These are phyloP conservation scores for Drosophila nasuta DNA, from an alignment of 1,140 invertebrate species.

Conservation along the genomic window DNA sequence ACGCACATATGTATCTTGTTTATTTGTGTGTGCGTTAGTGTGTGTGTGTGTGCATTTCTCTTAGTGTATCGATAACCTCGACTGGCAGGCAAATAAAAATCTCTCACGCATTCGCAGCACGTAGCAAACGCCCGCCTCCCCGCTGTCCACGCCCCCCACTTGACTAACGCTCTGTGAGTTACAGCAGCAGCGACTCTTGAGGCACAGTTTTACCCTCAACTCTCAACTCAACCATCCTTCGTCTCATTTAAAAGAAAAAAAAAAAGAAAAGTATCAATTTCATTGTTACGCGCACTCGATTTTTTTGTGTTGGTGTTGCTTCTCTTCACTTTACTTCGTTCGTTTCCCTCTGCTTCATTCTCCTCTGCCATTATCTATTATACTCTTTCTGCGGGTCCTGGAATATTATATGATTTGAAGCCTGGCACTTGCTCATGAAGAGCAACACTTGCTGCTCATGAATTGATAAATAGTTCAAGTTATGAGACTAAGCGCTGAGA, in stretches of 20 bases:
- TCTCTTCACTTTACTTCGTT: neutral
- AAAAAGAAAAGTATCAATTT: slow-evolving; percentile 77
- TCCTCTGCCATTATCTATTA: slow-evolving; percentile 11
- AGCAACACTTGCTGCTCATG: neutral
- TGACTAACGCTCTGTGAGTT: slow-evolving; percentile 53
- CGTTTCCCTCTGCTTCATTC: slow-evolving; percentile 2
- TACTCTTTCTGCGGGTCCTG: slow-evolving; percentile 30
- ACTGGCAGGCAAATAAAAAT: slow-evolving; percentile 75
- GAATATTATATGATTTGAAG: slow-evolving; percentile 34
- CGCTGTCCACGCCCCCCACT: slow-evolving; percentile 51
- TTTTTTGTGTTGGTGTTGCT: slow-evolving; percentile 34
- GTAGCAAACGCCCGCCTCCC: slow-evolving; percentile 60
- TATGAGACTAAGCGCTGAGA: slow-evolving; percentile 2
- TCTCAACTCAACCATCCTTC: slow-evolving; percentile 10
- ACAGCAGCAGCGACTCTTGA: slow-evolving; percentile 61
- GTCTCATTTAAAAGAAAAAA: slow-evolving; percentile 67
- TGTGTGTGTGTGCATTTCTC: slow-evolving; percentile 33
- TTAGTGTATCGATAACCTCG: slow-evolving; percentile 68
- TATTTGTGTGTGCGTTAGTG: slow-evolving; percentile 1
- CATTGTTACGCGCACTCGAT: slow-evolving; percentile 80
- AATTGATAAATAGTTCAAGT: slow-evolving; percentile 13
- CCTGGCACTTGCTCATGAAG: slow-evolving; percentile 21
- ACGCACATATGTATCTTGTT: slow-evolving; percentile 32
- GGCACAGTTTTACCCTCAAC: slow-evolving; percentile 53
- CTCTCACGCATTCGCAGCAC: slow-evolving; percentile 80